These are phyloP conservation scores for Phrynosoma platyrhinos DNA, from an alignment of 2,113 vertebrate species.

Conservation along the genomic window DNA sequence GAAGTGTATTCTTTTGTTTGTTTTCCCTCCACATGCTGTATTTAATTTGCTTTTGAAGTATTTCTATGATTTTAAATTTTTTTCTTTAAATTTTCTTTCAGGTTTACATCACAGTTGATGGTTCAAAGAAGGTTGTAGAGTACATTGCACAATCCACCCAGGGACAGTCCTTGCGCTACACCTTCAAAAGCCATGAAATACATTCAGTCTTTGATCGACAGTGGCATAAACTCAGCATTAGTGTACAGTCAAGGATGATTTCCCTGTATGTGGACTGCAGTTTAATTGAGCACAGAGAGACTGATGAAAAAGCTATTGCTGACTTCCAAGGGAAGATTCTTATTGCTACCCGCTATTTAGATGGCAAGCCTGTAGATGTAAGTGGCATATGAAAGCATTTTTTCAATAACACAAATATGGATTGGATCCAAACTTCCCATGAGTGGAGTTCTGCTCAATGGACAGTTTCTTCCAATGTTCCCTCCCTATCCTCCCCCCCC, in stretches of 20 bases:
- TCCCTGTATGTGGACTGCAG: conserved; percentile 93
- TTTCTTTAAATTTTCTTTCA: conserved; percentile 59
- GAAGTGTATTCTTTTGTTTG: conserved; percentile 5
- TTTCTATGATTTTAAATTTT: conserved; percentile 31
- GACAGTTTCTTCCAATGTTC: background rate
- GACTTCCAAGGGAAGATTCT: conserved; percentile 85
- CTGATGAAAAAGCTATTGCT: conserved; percentile 78
- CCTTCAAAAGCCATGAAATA: conserved; percentile 91
- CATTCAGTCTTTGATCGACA: conserved; percentile 93
- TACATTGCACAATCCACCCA: conserved; percentile 82
- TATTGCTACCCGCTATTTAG: conserved; percentile 86
- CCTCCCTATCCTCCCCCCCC: background rate
- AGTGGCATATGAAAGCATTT: conserved; percentile 64
- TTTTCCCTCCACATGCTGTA: background rate
- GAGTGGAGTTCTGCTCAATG: background rate
- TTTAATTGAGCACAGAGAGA: conserved; percentile 87
- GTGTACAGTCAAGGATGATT: conserved; percentile 82
- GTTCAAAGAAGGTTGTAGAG: conserved; percentile 88
- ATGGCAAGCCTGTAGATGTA: conserved; percentile 93
- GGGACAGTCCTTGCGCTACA: conserved; percentile 84
- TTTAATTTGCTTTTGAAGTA: background rate
- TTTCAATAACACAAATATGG: background rate
- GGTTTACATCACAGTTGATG: conserved; percentile 90
- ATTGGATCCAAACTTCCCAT: background rate
- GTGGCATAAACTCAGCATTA: conserved; percentile 94